A percentile compares a stretch with the other conserved stretches of the same genome.
phyloP scores from a whole-genome alignment of 2,888 invertebrate genomes.

The Cephus runcator region DNA sequence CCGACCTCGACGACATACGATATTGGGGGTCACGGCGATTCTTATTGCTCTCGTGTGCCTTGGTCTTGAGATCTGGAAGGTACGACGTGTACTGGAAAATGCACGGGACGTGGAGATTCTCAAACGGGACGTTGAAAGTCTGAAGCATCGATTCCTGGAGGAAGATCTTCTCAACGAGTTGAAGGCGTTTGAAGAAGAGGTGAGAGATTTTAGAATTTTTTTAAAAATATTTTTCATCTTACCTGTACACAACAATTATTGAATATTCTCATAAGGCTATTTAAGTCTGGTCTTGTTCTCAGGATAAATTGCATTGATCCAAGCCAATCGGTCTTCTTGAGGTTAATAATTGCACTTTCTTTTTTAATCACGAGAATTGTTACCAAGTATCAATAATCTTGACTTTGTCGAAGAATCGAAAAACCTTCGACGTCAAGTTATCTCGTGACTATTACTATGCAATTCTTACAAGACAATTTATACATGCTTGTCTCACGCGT shows the following conservation, averaged over 20 bases:
- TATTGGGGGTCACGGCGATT: slow-evolving; percentile 46
- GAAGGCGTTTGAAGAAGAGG: slow-evolving; percentile 59
- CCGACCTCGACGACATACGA: slow-evolving; percentile 36
- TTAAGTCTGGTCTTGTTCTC: not conserved
- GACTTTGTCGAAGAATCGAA: not conserved
- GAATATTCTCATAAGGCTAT: not conserved
- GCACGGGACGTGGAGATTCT: slow-evolving; percentile 49
- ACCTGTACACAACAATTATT: not conserved
- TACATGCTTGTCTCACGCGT: not conserved
- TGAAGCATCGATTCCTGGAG: slow-evolving; percentile 54
- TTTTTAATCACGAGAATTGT: not conserved
- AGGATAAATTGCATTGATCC: not conserved
- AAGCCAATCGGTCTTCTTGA: not conserved
- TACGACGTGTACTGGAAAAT: slow-evolving; percentile 45
- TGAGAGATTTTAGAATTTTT: slow-evolving; percentile 24
- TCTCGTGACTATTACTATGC: not conserved
- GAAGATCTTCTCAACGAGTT: slow-evolving; percentile 54
- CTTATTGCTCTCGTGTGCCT: slow-evolving; percentile 47
- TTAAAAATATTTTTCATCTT: no score
- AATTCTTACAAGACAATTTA: not conserved
- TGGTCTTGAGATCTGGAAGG: slow-evolving; percentile 51
- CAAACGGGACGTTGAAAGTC: slow-evolving; percentile 49
- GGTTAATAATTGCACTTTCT: not conserved
- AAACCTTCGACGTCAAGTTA: not conserved
- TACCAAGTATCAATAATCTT: not conserved